Evolutionary conservation across 2,888 invertebrate species (phyloP), one percentile per base, ranked within the genome.

Genomic region (Liopterus haemorrhoidalis): DNA sequence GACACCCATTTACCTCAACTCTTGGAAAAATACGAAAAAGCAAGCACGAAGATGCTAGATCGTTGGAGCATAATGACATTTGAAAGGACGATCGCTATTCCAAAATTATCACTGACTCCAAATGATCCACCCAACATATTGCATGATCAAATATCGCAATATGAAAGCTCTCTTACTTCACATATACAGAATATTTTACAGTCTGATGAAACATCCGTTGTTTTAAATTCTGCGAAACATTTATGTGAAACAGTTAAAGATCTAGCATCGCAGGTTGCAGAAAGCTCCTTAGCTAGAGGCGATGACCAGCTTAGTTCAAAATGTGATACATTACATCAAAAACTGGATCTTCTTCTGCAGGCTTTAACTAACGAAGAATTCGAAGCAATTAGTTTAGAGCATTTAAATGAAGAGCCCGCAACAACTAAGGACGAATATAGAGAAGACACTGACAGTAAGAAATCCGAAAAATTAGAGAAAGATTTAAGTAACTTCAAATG

Each of bases 11-110:
- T 96, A 35, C 91, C 93, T 6, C 86, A 87, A 58, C 78, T 95
- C 35, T 71, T 97, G 27, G 94, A 96, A 64, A 85, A 90, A 54
- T 92, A 95, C 66, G 96, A 96, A 69, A 85, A 88, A 57, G 94
- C 96, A n/a, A 88, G 93, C 62, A 93, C 93, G 40, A 95, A 94
- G 72, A 95, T 96, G 88, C 74, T 97, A 37, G 96, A 96, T 67
- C 83, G 95, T 56, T 95, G 95, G 95, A 92, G 93, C 61, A 89
- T 95, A 56, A 89, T 94, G 89, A 89, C 91, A 5, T 93, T 90
- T 63, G 88, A 89, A 66, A 76, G 87, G 41, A 76, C 78, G 48
- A 77, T 81, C 44, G 74, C 84, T 0, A 70, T 85, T 57, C 72
- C 80, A 27, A 68, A 68, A 54, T 53, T 67, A 28, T 68, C 68